Evolutionary conservation across 2,797 vertebrate genomes (phyloP).

Genomic region (Amniataba percoides): DNA sequence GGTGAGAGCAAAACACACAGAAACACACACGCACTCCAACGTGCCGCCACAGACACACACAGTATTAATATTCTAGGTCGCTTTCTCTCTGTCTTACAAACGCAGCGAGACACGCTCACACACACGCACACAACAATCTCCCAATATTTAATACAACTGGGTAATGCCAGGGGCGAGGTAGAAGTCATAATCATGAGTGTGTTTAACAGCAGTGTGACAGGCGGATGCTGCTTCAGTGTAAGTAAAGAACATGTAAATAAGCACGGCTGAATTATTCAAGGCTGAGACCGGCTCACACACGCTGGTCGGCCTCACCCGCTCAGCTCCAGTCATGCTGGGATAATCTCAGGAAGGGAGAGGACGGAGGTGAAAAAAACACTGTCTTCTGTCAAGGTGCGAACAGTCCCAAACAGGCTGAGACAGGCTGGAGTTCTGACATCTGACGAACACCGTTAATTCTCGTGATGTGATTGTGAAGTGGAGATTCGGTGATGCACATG

Average conservation of each 20-base stretch:
- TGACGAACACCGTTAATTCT: constrained; percentile 6
- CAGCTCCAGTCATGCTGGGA: constrained; percentile 57
- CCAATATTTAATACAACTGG: constrained; percentile 68
- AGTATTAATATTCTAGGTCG: constrained; percentile 63
- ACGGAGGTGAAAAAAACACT: not conserved
- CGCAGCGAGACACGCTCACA: constrained; percentile 32
- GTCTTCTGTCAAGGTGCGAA: constrained; percentile 53
- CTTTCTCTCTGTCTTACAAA: constrained; percentile 47
- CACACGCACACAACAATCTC: constrained; percentile 32
- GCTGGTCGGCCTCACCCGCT: constrained; percentile 47
- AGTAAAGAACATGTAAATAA: constrained; percentile 79
- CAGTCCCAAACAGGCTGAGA: constrained; percentile 20
- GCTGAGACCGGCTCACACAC: constrained; percentile 48
- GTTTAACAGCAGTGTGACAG: constrained; percentile 78
- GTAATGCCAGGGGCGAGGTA: constrained; percentile 68
- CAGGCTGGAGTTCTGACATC: constrained; percentile 18
- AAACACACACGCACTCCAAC: constrained; percentile 26
- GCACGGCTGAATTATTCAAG: constrained; percentile 74
- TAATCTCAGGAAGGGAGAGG: constrained; percentile 50
- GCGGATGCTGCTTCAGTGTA: constrained; percentile 75
- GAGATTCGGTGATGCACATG: constrained; percentile 13
- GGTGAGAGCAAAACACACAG: constrained; percentile 56
- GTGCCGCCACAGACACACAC: constrained; percentile 40
- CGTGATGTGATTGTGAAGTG: constrained; percentile 19
- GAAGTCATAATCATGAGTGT: constrained; percentile 71